Base-by-base conservation (phyloP, 2,113 vertebrate genomes). In the Cisticola juncidis region DNA sequence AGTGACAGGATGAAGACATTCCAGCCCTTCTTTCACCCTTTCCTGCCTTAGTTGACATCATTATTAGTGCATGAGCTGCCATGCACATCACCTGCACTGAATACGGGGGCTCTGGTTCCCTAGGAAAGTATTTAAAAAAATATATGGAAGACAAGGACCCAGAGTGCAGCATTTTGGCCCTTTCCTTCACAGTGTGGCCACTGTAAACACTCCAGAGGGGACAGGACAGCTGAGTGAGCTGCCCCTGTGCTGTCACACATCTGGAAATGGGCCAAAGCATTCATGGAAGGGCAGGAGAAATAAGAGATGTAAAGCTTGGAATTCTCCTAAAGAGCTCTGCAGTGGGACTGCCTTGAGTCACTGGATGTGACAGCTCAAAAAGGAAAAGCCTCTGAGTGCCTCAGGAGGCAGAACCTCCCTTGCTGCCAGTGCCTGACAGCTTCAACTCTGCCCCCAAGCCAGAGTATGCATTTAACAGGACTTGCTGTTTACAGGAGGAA, bases 401-500 rank as follows among this genome's bases (percentile, higher is more conserved):
- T 77, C 36, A 28, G n/a, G 70, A 94, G 48, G 33, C 48, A 94
- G 48, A 84, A 11, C 9, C 19, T 69, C 33, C 40, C 42, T 47
- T 62, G 61, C 38, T 85, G 91, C 84, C 93, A 92, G 62, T 28
- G 78, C 38, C 89, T 11, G 1, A 92, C 78, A 92, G 45, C 65
- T 62, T 36, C 57, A 48, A 23, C 48, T 70, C 78, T 88, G 68
- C 79, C 71, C 38, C 20, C 22, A 28, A 73, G 94, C 62, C 92
- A 89, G 22, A 81, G 51, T 6, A 82, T 65, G 54, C 60, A 58
- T 66, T 88, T 88, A 95, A 86, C 51, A 88, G 19, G 91, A 62
- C 24, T 92, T 2, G 15, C 38, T 95, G 85, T 94, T 95, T 95
- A 93, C 64, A 93, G 61, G 54, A 44, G 68, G 64, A 82, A 87